Evolutionary conservation across 2,888 invertebrate genomes (phyloP), one percentile per base, ranked within the genome.

Genomic region (Mythimna impura): DNA sequence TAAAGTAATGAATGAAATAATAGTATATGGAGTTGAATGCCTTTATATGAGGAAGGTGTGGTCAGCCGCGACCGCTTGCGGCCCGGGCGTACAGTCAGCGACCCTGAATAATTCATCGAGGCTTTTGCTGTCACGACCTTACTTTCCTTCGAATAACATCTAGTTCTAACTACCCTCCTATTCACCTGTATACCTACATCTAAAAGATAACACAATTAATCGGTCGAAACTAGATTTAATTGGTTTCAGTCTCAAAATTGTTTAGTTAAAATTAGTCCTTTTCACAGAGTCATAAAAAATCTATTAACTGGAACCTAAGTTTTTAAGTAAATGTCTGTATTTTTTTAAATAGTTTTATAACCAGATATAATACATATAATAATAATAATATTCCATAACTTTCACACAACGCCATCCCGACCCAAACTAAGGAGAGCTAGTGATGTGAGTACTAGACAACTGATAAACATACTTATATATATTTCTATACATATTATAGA

Each of bases 51-150:
- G 86, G 82, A 85, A 87, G 87, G 86, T 87, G 86, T 88, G 90
- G 90, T 90, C 88, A 90, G 81, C 84, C 81, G 83, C 78, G 88
- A 83, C 88, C 88, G 81, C 85, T 74, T 70, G 61, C 68, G 82
- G 76, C 76, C 76, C 61, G 76, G 76, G 80, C 87, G 89, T 90
- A 91, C 89, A 91, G 92, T 90, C 91, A 92, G 88, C 91, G 89
- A 88, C 89, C 88, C 89, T 94, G 93, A 93, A 94, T 94, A 91
- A 94, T 94, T 93, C 93, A 94, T 93, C 82, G 87, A 81, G 89
- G 87, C 86, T 90, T 87, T 88, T 76, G 89, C 90, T 91, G 91
- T 90, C 92, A 90, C 88, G 87, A 87, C 89, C 88, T 90, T 89
- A 89, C 91, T 87, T 89, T 86, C 83, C 87, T 86, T 82, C 85